Evolutionary conservation across 2,888 invertebrate species (phyloP).

Genomic region (Orthosia gothica): DNA sequence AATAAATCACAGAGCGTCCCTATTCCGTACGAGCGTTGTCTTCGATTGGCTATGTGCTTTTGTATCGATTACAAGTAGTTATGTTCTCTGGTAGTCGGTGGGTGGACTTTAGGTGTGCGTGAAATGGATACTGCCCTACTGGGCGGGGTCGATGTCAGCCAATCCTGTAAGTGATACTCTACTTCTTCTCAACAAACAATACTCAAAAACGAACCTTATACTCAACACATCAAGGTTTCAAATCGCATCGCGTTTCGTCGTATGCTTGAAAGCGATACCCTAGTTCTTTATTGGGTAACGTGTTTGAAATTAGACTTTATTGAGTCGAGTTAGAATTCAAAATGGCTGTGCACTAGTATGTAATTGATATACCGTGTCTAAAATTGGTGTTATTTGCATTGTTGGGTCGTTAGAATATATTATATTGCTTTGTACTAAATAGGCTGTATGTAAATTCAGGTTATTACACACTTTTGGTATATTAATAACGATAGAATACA

Average conservation of each 20-base stretch:
- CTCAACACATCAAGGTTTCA: constrained; percentile 47
- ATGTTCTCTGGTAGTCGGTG: constrained; percentile 75
- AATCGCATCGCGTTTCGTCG: constrained; percentile 50
- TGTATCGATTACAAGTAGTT: constrained; percentile 77
- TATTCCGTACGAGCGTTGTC: constrained; percentile 48
- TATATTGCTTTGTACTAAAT: constrained; percentile 19
- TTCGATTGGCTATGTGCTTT: constrained; percentile 75
- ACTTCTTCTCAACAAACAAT: constrained; percentile 81
- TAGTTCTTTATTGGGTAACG: constrained; percentile 78
- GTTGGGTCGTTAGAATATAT: constrained; percentile 49
- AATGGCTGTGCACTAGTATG: constrained; percentile 69
- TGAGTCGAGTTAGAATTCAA: constrained; percentile 52
- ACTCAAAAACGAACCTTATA: constrained; percentile 68
- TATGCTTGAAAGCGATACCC: constrained; percentile 88
- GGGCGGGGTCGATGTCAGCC: constrained; percentile 88
- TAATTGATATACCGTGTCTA: constrained; percentile 85
- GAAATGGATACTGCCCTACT: constrained; percentile 87
- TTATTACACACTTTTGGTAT: background rate
- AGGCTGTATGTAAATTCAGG: constrained; percentile 15
- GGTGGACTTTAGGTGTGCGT: constrained; percentile 87
- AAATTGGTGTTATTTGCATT: constrained; percentile 75
- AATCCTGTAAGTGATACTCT: constrained; percentile 91
- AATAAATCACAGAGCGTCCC: constrained; percentile 62
- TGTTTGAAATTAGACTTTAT: constrained; percentile 71
- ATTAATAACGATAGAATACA: background rate